Conservation (phyloP, 2,888 invertebrate genomes). For the Dicyrtomina minuta region DNA sequence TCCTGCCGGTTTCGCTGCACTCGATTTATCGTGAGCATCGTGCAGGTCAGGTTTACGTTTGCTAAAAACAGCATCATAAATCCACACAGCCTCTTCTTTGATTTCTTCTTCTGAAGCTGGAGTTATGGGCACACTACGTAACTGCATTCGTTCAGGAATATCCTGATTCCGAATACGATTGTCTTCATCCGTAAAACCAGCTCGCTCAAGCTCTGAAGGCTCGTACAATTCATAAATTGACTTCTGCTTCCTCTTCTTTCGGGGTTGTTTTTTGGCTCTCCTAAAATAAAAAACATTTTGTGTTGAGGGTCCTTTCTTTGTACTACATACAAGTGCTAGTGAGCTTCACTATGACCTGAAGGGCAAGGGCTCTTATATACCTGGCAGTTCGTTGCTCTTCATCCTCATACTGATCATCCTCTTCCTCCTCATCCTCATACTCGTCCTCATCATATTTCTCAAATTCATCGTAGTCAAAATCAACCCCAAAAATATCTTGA, state of each 20-base stretch:
- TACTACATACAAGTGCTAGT: no score
- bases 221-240: constrained; percentile 94
- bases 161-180: constrained; percentile 87
- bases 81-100: constrained; percentile 96
- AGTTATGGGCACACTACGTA: constrained; percentile 83
- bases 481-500: constrained; percentile 98
- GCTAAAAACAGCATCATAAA: constrained; percentile 89
- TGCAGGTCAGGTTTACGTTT: constrained; percentile 14
- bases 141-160: constrained; percentile 88
- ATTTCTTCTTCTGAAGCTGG: constrained; percentile 80
- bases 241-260: constrained; percentile 76
- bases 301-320: no score
- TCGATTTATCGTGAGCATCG: no score
- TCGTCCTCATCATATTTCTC: constrained; percentile 84
- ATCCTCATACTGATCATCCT: constrained; percentile 76
- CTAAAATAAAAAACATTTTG: constrained; percentile 46
- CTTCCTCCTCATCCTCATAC: constrained; percentile 75
- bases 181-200: constrained; percentile 91
- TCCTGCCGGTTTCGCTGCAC: no score
- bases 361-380: no score
- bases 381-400: constrained; percentile 63
- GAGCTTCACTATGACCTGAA: no score
- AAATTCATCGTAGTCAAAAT: constrained; percentile 92
- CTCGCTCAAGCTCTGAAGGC: constrained; percentile 93
- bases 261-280: constrained; percentile 72